Base-by-base conservation (phyloP, 1,140 invertebrate genomes). In the Coptotermes formosanus region DNA sequence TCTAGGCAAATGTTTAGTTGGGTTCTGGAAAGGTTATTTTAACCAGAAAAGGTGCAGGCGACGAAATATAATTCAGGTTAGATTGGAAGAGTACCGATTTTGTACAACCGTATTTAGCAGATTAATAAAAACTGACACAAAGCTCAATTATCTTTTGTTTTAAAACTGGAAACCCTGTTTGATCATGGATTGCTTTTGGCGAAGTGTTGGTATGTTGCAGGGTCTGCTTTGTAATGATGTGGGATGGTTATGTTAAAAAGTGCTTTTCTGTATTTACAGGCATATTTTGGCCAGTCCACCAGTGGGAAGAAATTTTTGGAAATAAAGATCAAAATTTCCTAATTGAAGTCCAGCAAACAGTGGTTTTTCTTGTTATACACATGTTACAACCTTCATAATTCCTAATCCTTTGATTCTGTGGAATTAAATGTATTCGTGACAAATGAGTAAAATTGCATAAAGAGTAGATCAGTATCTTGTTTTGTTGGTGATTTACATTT, bases 21-120 rank as follows among this genome's bases (percentile, higher is more conserved):
- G 94, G 91, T 94, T 93, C 92, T 95, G 94, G 94, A 95, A 92
- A 92, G 94, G 94, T 91, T 95, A 93, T 94, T 95, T 95, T 92
- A 95, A 94, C 93, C 92, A 94, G 92, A 95, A 95, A 92, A 92
- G 93, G 91, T 93, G 93, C 91, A 93, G 94, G 92, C 92, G 94
- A 91, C 94, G 90, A 82, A 30, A 69, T 64, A 85, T 81, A 64
- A 45, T 59, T 59, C 64, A 38, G 81, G 83, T 64, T 84, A 52
- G 75, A 75, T 85, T 84, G n/a, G 48, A 32, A 83, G 25, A 87
- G 43, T 69, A 43, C 38, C 45, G 64, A 87, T 87, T 87, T 87
- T 87, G 86, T 87, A 87, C 84, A 75, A 87, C 59, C 85, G 85
- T 87, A 85, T 85, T 87, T 87, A 87, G 85, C 84, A 87, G 82